A percentile compares a stretch with the other conserved stretches of the same genome.
phyloP scores from a whole-genome alignment of 2,888 invertebrate genomes.

The Drosophila nigricruria region DNA sequence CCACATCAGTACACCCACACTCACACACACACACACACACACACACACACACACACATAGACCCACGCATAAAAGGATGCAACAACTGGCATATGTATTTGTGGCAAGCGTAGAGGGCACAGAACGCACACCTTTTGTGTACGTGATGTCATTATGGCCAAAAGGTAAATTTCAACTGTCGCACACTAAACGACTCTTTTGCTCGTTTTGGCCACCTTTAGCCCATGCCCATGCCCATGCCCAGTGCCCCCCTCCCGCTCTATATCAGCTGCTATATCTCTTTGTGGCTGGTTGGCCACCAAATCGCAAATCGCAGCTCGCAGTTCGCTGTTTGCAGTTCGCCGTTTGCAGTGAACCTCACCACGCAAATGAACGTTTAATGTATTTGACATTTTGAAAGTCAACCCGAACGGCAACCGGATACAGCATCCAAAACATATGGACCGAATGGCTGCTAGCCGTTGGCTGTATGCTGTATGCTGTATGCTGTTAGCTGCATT shows the following conservation, averaged over 20 bases:
- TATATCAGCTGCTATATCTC: conserved; percentile 51
- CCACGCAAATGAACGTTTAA: conserved; percentile 81
- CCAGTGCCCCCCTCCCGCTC: too few species aligned
- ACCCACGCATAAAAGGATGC: conserved; percentile 53
- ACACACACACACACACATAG: conserved; percentile 8
- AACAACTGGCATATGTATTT: conserved; percentile 73
- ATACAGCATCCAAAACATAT: conserved; percentile 70
- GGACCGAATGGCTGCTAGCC: conserved; percentile 25
- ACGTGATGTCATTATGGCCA: conserved; percentile 81
- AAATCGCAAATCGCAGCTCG: conserved; percentile 58
- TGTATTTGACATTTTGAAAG: conserved; percentile 83
- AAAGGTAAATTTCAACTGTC: conserved; percentile 82
- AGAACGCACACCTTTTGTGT: conserved; percentile 74
- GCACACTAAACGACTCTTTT: conserved; percentile 74
- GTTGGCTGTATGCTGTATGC: background rate
- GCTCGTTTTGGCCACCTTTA: conserved; percentile 25
- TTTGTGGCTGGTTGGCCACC: conserved; percentile 71
- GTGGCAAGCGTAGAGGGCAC: conserved; percentile 48
- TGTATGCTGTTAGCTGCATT: conserved; percentile 14
- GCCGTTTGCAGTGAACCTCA: conserved; percentile 32
- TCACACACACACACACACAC: conserved; percentile 9
- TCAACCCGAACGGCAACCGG: conserved; percentile 66
- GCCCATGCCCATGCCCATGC: background rate
- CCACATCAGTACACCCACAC: conserved; percentile 54
- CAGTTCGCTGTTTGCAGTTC: background rate